Evolutionary conservation across 2,888 invertebrate genomes (phyloP), one percentile per base, ranked within the genome.

Genomic region (Dinocampus coccinellae): DNA sequence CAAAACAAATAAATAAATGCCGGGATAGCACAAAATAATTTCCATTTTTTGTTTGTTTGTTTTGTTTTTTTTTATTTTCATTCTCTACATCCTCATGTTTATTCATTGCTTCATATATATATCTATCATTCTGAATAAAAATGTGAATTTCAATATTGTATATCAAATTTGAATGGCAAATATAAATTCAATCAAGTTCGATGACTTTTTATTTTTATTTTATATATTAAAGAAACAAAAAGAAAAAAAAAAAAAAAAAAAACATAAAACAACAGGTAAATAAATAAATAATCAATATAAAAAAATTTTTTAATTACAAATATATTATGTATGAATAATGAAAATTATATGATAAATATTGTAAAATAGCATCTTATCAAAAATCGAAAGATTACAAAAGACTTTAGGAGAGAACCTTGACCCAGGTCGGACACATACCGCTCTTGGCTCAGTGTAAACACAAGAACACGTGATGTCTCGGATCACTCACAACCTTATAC

Each of bases 391-490:
- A 71, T 62, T 71, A 71, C 61, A 24, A 55, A 61, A 71, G 34
- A n/a, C 24, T 60, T 66, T 47, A 61, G 66, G 26, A 55, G 26
- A 55, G 16, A 66, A 61, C 66, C 66, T 71, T 71, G 70, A 66
- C 70, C 70, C 53, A 66, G 66, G 70, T 71, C 70, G 61, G 61
- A 39, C 52, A 55, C 61, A 39, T n/a, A 70, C 60, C 52, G 66
- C 52, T n/a, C n/a, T 39, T 66, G 53, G 55, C 58, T 64, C 57
- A 24, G 52, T 60, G 70, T 70, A 65, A 70, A 70, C 64, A 70
- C 47, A 22, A 57, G 63, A 62, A 58, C 63, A 65, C 65, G 65
- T 70, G 70, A 70, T 42, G 52, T 60, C 52, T 47, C 58, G 65
- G 52, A 70, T 70, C 70, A 70, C 64, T 70, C 65, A 62, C 65